A percentile compares a stretch with the other conserved stretches of the same genome.
Conservation (phyloP, 1,140 invertebrate genomes). For the Sitophilus oryzae region DNA sequence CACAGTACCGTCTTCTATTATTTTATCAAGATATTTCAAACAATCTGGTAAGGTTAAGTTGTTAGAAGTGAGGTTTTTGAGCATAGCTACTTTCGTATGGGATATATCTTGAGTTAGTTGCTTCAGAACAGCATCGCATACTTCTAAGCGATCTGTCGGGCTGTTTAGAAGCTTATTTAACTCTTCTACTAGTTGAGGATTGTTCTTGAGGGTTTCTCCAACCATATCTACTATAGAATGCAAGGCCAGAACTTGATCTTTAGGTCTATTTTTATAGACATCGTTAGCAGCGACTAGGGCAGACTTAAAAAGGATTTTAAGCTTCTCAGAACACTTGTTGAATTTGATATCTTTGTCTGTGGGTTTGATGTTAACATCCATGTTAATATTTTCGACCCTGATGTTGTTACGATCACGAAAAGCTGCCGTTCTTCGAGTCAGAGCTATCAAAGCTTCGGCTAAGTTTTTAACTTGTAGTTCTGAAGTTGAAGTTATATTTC, state of each 20-base stretch:
- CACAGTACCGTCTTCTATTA: constrained; percentile 24
- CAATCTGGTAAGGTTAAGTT: constrained; percentile 23
- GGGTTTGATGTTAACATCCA: constrained; percentile 23
- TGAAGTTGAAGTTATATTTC: constrained; percentile 35
- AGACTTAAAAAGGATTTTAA: constrained; percentile 40
- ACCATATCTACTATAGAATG: constrained; percentile 35
- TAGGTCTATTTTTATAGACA: constrained; percentile 40
- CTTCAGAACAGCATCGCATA: constrained; percentile 35
- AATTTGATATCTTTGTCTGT: constrained; percentile 35
- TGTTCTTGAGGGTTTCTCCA: constrained; percentile 27
- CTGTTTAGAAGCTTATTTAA: constrained; percentile 36
- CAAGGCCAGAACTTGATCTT: constrained; percentile 39
- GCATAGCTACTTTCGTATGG: constrained; percentile 33
- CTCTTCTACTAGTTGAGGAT: constrained; percentile 32
- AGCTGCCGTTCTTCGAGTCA: constrained; percentile 35
- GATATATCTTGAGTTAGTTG: constrained; percentile 35
- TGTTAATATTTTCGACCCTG: constrained; percentile 38
- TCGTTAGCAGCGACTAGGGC: constrained; percentile 40
- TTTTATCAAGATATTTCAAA: constrained; percentile 30
- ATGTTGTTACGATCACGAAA: constrained; percentile 40
- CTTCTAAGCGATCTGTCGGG: constrained; percentile 33
- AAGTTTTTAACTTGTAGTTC: constrained; percentile 38
- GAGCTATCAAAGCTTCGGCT: constrained; percentile 39
- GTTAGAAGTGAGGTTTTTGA: constrained; percentile 27
- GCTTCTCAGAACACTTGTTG: constrained; percentile 27